Conservation (phyloP, 2,113 vertebrate genomes). For the Ammodramus savannarum region DNA sequence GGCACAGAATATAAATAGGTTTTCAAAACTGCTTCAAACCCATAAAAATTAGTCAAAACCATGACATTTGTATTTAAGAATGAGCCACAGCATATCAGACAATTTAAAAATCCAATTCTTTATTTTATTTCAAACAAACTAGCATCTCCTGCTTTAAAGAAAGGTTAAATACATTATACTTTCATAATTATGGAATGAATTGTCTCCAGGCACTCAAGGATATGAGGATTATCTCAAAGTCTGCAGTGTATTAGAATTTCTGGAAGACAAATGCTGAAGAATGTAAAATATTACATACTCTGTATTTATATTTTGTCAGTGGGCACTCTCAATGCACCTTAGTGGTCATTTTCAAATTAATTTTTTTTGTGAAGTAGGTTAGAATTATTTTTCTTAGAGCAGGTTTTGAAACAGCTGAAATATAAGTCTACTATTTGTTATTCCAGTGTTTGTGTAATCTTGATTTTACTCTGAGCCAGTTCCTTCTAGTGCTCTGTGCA, state of each 20-base stretch:
- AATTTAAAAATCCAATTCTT: neutral
- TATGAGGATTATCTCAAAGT: conserved; percentile 1
- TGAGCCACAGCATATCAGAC: neutral
- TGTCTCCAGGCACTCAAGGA: conserved; percentile 7
- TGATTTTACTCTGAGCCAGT: neutral
- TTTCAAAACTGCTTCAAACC: neutral
- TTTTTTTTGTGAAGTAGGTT: neutral
- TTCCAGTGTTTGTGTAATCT: neutral
- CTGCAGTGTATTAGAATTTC: neutral
- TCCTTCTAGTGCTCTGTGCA: neutral
- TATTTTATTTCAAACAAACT: neutral
- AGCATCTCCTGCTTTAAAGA: neutral
- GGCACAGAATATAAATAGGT: conserved; percentile 18
- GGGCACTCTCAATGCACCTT: neutral
- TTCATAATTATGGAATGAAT: neutral
- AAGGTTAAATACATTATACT: neutral
- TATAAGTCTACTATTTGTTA: neutral
- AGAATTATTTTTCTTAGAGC: neutral
- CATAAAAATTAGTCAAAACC: neutral
- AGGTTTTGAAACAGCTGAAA: neutral
- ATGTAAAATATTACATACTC: conserved; percentile 3
- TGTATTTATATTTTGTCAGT: neutral
- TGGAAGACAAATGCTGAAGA: neutral
- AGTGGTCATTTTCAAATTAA: neutral
- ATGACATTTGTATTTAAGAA: neutral